Conservation (phyloP, 2,113 vertebrate species). For the Oryzias celebensis region DNA sequence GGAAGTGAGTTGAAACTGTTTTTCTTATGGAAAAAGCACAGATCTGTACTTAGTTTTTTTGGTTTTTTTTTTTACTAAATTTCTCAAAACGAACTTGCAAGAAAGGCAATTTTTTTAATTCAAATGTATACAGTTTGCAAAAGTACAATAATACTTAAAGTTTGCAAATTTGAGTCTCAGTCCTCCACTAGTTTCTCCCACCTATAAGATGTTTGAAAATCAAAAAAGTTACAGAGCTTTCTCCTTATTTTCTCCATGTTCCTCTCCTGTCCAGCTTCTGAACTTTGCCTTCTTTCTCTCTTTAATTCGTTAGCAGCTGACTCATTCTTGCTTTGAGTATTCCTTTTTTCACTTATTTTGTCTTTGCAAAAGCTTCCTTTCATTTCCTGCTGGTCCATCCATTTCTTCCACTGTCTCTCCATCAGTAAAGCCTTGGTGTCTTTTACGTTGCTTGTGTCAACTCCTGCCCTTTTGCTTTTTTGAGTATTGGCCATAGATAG, state of each 20-base stretch:
- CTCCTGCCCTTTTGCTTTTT: background rate
- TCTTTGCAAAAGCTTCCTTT: background rate
- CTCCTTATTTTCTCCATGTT: background rate
- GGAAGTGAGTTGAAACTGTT: too few relatives aligned
- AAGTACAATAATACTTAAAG: too few relatives aligned
- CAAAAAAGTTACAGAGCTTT: background rate
- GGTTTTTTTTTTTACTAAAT: too few relatives aligned
- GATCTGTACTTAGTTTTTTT: background rate
- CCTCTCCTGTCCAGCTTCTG: background rate
- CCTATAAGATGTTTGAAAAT: background rate
- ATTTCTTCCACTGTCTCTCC: conserved; percentile 19
- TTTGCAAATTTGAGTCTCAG: background rate
- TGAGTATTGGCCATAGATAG: background rate
- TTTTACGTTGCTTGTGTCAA: background rate
- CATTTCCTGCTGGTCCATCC: conserved; percentile 22
- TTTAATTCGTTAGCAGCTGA: background rate
- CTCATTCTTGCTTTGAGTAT: too few relatives aligned
- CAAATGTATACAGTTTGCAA: background rate
- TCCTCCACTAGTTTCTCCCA: conserved; percentile 21
- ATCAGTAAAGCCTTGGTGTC: background rate
- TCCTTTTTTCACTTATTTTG: background rate
- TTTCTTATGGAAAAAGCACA: background rate
- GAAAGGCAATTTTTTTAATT: background rate
- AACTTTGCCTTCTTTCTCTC: background rate
- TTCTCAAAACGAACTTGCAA: background rate